Evolutionary conservation across 2,113 vertebrate species (phyloP).

Genomic region (Spheniscus mendiculus): DNA sequence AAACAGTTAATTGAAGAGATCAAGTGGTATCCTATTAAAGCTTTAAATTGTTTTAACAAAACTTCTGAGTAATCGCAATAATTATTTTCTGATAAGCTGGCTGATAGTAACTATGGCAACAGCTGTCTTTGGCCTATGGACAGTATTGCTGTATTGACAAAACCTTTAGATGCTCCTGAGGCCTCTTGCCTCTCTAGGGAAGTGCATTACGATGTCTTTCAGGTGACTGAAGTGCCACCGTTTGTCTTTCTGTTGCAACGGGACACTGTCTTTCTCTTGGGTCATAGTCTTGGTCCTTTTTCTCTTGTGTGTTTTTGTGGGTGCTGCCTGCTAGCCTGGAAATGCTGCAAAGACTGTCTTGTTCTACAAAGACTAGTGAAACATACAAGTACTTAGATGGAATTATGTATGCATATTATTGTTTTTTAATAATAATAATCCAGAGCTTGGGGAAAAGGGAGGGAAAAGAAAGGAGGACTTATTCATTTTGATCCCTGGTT

Average conservation of each 20-base stretch:
- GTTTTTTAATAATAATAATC: not conserved
- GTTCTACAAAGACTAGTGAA: not conserved
- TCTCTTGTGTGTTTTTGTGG: slow-evolving; percentile 47
- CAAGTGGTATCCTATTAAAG: slow-evolving; percentile 16
- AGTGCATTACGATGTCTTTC: slow-evolving; percentile 58
- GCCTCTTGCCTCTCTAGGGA: slow-evolving; percentile 61
- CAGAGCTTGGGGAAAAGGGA: not conserved
- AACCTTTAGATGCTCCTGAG: slow-evolving; percentile 70
- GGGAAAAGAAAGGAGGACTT: not conserved
- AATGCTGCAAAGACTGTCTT: slow-evolving; percentile 48
- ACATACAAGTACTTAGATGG: not conserved
- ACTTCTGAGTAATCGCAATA: slow-evolving; percentile 77
- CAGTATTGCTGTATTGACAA: slow-evolving; percentile 74
- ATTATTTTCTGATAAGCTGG: slow-evolving; percentile 79
- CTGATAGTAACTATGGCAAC: slow-evolving; percentile 84
- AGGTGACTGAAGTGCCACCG: slow-evolving; percentile 55
- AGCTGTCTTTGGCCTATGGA: slow-evolving; percentile 78
- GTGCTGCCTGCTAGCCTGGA: slow-evolving; percentile 42
- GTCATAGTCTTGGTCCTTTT: slow-evolving; percentile 49
- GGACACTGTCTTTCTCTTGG: slow-evolving; percentile 30
- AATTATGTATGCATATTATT: not conserved
- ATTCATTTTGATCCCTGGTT: slow-evolving; percentile 13
- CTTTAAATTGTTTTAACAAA: slow-evolving; percentile 64
- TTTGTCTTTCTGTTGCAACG: not conserved
- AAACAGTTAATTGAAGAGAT: slow-evolving; percentile 66